Percentiles rank a stretch among this genome's conserved stretches.
Evolutionary conservation across 2,888 invertebrate species (phyloP).

Genomic region (Ceriagrion tenellum): DNA sequence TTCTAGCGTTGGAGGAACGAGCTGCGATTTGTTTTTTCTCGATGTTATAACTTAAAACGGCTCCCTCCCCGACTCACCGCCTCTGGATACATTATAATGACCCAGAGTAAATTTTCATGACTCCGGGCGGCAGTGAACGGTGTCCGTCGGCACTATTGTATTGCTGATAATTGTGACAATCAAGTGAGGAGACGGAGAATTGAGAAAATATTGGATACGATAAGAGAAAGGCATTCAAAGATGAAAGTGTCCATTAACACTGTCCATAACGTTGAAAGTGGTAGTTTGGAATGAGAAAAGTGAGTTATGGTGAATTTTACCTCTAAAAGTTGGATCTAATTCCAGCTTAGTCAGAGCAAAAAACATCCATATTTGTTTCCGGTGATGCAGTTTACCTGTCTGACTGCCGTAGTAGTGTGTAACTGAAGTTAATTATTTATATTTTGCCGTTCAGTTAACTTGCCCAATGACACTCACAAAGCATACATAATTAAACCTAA

Average conservation of each 20-base stretch:
- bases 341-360: background rate
- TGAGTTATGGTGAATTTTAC: background rate
- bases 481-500: background rate
- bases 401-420: background rate
- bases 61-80: background rate
- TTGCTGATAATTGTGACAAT: background rate
- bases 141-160: background rate
- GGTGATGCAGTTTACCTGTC: background rate
- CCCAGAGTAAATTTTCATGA: background rate
- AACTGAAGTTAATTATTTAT: background rate
- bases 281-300: background rate
- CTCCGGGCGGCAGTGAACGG: background rate
- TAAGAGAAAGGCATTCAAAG: background rate
- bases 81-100: conserved; percentile 36
- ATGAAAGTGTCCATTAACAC: background rate
- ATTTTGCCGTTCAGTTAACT: background rate
- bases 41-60: background rate
- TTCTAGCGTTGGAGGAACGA: background rate
- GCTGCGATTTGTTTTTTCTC: conserved; percentile 1
- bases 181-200: background rate
- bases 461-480: too few relatives aligned
- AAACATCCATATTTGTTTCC: background rate
- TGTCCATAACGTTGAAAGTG: background rate
- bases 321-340: background rate
- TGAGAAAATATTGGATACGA: background rate